Evolutionary conservation across 2,888 invertebrate species (phyloP).

Genomic region (Calameuta pallipes): DNA sequence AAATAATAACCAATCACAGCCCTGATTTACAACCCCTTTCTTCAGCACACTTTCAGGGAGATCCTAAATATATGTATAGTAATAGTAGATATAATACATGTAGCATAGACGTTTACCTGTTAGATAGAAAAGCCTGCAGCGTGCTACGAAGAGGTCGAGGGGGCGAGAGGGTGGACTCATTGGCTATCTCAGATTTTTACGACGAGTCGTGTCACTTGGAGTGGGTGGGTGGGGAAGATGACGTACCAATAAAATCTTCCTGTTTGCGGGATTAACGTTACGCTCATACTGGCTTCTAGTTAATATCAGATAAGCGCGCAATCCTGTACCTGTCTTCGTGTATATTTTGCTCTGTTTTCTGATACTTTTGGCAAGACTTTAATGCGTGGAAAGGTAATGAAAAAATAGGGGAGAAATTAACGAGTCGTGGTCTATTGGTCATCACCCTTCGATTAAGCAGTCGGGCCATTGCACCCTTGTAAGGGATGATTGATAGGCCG

Average conservation of each 20-base stretch:
- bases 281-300: conserved; percentile 8
- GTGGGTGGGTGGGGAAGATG: conserved; percentile 7
- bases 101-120: not conserved
- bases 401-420: not conserved
- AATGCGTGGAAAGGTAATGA: not conserved
- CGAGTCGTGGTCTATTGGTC: not conserved
- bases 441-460: not conserved
- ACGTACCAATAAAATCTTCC: conserved; percentile 57
- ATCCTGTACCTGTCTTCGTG: not conserved
- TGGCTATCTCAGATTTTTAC: conserved; percentile 53
- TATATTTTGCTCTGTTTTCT: not conserved
- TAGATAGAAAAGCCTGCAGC: not conserved
- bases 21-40: conserved; percentile 39
- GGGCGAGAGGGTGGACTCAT: not conserved
- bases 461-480: not conserved
- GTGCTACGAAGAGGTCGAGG: not conserved
- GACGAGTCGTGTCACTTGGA: conserved; percentile 51
- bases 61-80: not conserved
- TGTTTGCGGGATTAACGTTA: conserved; percentile 59
- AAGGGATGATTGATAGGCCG: conserved; percentile 50
- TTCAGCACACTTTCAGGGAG: conserved; percentile 1
- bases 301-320: not conserved
- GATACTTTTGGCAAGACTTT: not conserved
- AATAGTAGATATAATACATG: not conserved
- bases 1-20: conserved; percentile 43